Percentiles rank a stretch among this genome's conserved stretches.
phyloP scores from a whole-genome alignment of 2,797 vertebrate genomes.

The Erethizon dorsatum region DNA sequence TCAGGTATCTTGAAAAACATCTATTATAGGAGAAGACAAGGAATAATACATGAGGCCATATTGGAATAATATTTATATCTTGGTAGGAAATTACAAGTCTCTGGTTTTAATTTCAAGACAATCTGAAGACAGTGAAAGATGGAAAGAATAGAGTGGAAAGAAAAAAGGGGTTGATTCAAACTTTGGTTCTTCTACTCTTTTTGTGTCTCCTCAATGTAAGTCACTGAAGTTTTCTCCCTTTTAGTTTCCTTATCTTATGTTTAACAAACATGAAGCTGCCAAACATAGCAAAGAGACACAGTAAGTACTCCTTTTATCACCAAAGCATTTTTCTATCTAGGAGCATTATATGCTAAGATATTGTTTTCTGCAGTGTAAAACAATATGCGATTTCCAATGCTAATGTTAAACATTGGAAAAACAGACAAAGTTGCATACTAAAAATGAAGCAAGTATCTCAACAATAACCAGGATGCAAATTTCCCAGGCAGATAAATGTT shows the following conservation, averaged over 20 bases:
- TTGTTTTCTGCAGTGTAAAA: constrained; percentile 27
- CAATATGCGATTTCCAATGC: background rate
- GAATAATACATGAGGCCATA: background rate
- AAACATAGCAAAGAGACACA: background rate
- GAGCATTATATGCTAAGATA: constrained; percentile 16
- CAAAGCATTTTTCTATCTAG: background rate
- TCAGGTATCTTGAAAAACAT: background rate
- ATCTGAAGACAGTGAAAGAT: background rate
- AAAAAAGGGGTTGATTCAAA: background rate
- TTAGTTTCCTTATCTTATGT: background rate
- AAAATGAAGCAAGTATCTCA: constrained; percentile 20
- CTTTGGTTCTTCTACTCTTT: background rate
- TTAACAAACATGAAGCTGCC: background rate
- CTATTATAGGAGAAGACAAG: background rate
- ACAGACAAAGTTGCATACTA: background rate
- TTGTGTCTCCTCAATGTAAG: background rate
- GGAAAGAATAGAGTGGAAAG: background rate
- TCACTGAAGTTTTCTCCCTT: constrained; percentile 7
- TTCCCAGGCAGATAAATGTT: constrained; percentile 7
- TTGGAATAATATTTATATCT: background rate
- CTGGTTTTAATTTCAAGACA: constrained; percentile 37
- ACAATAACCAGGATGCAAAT: constrained; percentile 33
- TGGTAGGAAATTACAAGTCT: background rate
- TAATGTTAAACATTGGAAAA: constrained; percentile 48
- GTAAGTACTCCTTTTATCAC: background rate